A percentile compares a stretch with the other conserved stretches of the same genome.
phyloP scores from a whole-genome alignment of 2,113 vertebrate genomes.

The Corydoras sp. region DNA sequence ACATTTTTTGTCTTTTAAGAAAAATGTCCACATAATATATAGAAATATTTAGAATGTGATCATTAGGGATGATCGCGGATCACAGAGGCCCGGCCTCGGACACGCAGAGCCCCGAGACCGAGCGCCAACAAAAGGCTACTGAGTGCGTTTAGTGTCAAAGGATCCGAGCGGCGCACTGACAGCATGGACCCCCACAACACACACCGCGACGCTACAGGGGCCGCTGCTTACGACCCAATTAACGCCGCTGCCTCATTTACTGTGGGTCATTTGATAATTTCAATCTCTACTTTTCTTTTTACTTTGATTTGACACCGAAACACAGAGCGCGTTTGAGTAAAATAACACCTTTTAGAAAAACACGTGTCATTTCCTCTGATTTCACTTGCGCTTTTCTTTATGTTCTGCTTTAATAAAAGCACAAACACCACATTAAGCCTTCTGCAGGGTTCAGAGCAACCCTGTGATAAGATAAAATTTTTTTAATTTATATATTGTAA shows the following conservation, averaged over 20 bases:
- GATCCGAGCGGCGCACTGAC: constrained; percentile 23
- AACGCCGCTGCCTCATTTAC: background rate
- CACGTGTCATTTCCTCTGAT: background rate
- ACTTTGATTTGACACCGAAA: background rate
- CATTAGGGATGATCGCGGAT: no score
- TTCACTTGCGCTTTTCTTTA: no score
- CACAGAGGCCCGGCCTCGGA: constrained; percentile 64
- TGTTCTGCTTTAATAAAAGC: no score
- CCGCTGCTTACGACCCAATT: background rate
- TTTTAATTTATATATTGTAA: no score
- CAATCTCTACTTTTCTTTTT: background rate
- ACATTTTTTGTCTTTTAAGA: no score
- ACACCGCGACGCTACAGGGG: constrained; percentile 12
- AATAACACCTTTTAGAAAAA: background rate
- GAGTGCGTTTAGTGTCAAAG: constrained; percentile 25
- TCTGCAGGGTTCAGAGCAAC: no score
- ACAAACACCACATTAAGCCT: no score
- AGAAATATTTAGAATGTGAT: no score
- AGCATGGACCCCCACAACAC: constrained; percentile 18
- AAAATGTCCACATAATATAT: no score
- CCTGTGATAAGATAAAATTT: no score
- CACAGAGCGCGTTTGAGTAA: background rate
- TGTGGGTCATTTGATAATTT: constrained; percentile 3
- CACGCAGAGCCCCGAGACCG: constrained; percentile 19
- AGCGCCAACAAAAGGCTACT: constrained; percentile 35